These are phyloP conservation scores for Paelopatides confundens DNA, from an alignment of 53 echinoderm and acorn worm genomes.

Conservation along the genomic window DNA sequence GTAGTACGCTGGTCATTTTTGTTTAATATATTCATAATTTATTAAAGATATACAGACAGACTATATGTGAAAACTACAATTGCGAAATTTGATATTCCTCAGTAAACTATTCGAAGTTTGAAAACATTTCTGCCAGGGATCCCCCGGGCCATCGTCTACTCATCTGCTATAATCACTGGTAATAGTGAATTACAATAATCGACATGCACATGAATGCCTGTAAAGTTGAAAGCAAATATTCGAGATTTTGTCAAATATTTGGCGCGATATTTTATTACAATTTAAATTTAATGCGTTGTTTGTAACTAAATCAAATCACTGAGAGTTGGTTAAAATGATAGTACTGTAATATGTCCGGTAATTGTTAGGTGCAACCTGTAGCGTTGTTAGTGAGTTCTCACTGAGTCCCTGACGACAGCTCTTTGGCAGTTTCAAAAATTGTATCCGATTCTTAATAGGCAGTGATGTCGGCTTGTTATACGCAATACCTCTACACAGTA, in stretches of 20 bases:
- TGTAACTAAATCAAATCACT: background rate
- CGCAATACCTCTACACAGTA: conserved; percentile 39
- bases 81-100: no score
- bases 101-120: no score
- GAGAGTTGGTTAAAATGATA: background rate
- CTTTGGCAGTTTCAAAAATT: conserved; percentile 39
- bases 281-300: background rate
- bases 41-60: no score
- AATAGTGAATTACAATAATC: no score
- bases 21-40: no score
- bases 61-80: no score
- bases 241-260: background rate
- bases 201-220: no score
- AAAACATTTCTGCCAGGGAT: no score
- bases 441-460: conserved; percentile 47
- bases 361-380: conserved; percentile 46
- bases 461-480: conserved; percentile 51
- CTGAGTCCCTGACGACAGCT: background rate
- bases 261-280: background rate
- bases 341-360: conserved; percentile 13
- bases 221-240: no score
- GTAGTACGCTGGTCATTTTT: no score
- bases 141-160: no score
- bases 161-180: no score
- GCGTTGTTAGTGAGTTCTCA: conserved; percentile 34